Base-by-base conservation (phyloP, 1,140 invertebrate genomes). In the Tetranychus cinnabarinus region DNA sequence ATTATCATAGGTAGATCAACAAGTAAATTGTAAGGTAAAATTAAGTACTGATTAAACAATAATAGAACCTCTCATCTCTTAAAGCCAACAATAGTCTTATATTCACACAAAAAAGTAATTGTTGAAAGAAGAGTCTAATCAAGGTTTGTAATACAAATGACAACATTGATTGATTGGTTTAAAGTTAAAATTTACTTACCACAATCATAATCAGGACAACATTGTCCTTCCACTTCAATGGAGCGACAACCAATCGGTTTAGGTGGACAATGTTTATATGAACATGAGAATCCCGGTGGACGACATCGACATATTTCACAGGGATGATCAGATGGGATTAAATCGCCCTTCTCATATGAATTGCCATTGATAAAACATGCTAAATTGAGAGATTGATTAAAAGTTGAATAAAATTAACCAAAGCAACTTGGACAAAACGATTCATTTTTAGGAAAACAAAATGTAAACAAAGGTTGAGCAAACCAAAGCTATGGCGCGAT, bases 231-330 rank as follows among this genome's bases (percentile, higher is more conserved):
- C 8, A 52, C 31, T 52, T 52, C 50, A 23, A 52, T 52, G 1
- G 50, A 8, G 7, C 50, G 5, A 23, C 50, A 52, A 31, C 50
- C 50, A 2, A 72, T 69, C 60, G 72, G 74, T 10, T 74, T 66
- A 1, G 70, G 67, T 34, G 75, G 70, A 67, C 77, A 78, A 62
- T 77, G 75, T 47, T 73, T 71, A 60, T 73, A 68, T 58, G 76
- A 74, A 56, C 77, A 78, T 3, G 74, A 66, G 31, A 77, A 68
- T 61, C 76, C 70, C 1, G 76, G 76, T 48, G 75, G 73, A 64
- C 75, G 74, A 63, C 77, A 78, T n/a, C 75, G 69, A 64, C 77
- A 78, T 39, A 74, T 70, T 61, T 74, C 67, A 65, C 77, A 78
- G 36, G 73, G 67, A 60, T 69, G 69, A 13, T 68, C 69, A 13